Evolutionary conservation across 2,797 vertebrate genomes (phyloP).

Genomic region (Sebastes kiyomatsui): DNA sequence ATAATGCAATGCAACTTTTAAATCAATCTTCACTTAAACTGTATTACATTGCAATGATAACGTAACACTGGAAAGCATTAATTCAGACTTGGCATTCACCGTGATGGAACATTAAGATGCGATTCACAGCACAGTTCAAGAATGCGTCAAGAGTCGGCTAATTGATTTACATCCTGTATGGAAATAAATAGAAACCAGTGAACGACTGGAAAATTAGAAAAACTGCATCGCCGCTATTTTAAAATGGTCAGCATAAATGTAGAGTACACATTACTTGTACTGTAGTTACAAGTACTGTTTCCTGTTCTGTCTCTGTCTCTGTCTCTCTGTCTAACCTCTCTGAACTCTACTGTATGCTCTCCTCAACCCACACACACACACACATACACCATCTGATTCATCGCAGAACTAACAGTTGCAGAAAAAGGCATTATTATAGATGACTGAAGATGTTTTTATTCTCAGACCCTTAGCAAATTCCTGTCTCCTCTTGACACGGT

Average conservation of each 20-base stretch:
- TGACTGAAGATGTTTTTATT: constrained; percentile 36
- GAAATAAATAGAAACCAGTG: neutral
- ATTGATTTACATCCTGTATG: neutral
- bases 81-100: neutral
- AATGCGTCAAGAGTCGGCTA: neutral
- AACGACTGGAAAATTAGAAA: neutral
- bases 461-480: neutral
- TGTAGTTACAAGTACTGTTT: neutral
- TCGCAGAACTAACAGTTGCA: neutral
- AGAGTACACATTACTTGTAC: neutral
- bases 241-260: neutral
- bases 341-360: constrained; percentile 5
- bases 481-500: constrained; percentile 15
- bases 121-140: neutral
- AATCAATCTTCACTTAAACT: neutral
- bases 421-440: constrained; percentile 24
- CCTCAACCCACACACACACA: neutral
- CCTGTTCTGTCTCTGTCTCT: neutral
- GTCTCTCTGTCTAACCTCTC: neutral
- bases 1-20: neutral
- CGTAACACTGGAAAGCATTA: neutral
- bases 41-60: neutral
- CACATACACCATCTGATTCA: neutral
- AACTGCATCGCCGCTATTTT: neutral
- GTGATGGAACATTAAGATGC: neutral